A percentile compares a stretch with the other conserved stretches of the same genome.
Conservation (phyloP, 2,888 invertebrate genomes). For the Plebejus anna region DNA sequence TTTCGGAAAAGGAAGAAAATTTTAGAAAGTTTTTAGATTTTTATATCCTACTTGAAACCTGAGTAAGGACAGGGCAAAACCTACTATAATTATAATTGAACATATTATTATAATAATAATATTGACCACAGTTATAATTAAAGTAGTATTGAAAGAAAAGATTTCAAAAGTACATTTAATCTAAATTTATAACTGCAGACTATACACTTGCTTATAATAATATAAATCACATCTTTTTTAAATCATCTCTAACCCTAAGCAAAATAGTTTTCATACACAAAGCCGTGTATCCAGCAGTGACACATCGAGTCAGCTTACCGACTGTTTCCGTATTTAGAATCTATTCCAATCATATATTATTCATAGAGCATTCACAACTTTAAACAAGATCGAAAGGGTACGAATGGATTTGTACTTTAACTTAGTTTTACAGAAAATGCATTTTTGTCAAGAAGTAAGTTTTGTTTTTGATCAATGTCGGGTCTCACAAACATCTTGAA, state of each 20-base stretch:
- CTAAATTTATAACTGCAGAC: too few species aligned
- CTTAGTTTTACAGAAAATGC: slow-evolving; percentile 44
- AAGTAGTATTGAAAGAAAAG: too few species aligned
- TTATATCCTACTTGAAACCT: neutral
- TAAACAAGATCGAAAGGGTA: slow-evolving; percentile 25
- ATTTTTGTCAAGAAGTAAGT: slow-evolving; percentile 49
- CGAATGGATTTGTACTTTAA: slow-evolving; percentile 26
- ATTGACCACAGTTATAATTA: too few species aligned
- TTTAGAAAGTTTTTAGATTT: neutral
- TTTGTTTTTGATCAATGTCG: slow-evolving; percentile 45
- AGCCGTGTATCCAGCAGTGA: neutral
- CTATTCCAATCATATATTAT: slow-evolving; percentile 16
- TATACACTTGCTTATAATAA: too few species aligned
- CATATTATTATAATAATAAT: too few species aligned
- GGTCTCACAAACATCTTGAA: slow-evolving; percentile 45
- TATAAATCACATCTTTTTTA: too few species aligned
- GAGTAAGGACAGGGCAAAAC: neutral
- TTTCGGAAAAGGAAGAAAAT: neutral
- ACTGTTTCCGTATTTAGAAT: slow-evolving; percentile 6
- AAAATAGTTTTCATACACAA: neutral
- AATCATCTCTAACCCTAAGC: too few species aligned
- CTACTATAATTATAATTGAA: too few species aligned
- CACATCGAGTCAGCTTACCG: neutral
- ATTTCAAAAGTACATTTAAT: too few species aligned
- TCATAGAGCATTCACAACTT: slow-evolving; percentile 13